phyloP scores from a whole-genome alignment of 2,797 vertebrate genomes.

The Halcyon chelicuti region DNA sequence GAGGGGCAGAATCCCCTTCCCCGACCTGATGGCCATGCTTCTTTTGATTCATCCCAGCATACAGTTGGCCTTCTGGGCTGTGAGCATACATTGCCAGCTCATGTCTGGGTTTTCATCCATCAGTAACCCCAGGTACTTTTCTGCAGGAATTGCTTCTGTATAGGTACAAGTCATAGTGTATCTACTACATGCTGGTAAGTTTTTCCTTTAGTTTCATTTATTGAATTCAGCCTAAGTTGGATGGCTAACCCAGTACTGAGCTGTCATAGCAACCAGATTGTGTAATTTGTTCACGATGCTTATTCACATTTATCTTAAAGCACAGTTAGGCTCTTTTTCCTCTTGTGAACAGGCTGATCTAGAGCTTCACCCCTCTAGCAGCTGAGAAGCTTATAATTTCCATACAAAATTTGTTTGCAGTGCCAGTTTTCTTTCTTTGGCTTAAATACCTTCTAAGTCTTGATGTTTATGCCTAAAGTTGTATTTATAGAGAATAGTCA shows the following conservation, averaged over 20 bases:
- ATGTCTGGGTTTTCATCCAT: not conserved
- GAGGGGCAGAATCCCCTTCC: not conserved
- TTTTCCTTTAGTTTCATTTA: slow-evolving; percentile 4
- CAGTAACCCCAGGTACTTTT: not conserved
- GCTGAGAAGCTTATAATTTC: slow-evolving; percentile 7
- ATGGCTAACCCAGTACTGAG: not conserved
- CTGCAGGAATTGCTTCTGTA: not conserved
- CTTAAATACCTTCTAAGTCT: not conserved
- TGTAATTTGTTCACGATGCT: slow-evolving; percentile 37
- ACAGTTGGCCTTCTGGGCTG: not conserved
- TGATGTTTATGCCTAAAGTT: not conserved
- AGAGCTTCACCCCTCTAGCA: not conserved
- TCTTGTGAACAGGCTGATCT: not conserved
- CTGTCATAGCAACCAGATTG: slow-evolving; percentile 63
- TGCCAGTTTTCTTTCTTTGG: not conserved
- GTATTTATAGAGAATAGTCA: not conserved
- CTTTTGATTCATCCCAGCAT: not conserved
- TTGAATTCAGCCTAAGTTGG: slow-evolving; percentile 12
- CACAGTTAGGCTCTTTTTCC: slow-evolving; percentile 28
- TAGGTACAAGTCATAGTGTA: not conserved
- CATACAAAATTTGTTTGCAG: not conserved
- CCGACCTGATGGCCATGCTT: not conserved
- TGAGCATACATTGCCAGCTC: not conserved
- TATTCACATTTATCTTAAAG: slow-evolving; percentile 41
- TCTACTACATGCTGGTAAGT: not conserved